Percentiles rank a stretch among this genome's conserved stretches.
Evolutionary conservation across 2,113 vertebrate genomes (phyloP).

Genomic region (Nibea albiflora): DNA sequence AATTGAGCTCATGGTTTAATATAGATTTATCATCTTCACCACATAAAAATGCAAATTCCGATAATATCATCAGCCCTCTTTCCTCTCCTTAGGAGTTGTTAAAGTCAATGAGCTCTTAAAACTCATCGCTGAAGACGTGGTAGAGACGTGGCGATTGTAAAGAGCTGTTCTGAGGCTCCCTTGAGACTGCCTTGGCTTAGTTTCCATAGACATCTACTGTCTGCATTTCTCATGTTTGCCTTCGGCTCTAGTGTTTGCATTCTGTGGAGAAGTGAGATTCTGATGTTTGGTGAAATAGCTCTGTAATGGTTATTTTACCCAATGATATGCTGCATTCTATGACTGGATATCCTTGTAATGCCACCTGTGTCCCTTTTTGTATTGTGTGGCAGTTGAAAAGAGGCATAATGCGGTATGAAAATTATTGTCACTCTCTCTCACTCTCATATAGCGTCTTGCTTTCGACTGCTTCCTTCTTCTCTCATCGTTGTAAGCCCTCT

Average conservation of each 20-base stretch:
- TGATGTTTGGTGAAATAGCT: slow-evolving; percentile 57
- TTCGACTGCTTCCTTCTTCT: slow-evolving; percentile 49
- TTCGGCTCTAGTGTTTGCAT: slow-evolving; percentile 66
- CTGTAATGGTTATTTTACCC: slow-evolving; percentile 62
- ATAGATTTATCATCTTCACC: slow-evolving; percentile 72
- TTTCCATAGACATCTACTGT: slow-evolving; percentile 65
- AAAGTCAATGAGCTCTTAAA: slow-evolving; percentile 83
- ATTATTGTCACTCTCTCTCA: slow-evolving; percentile 58
- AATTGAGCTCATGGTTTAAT: slow-evolving; percentile 71
- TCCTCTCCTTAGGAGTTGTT: slow-evolving; percentile 77
- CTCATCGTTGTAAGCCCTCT: slow-evolving; percentile 57
- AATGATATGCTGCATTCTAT: slow-evolving; percentile 44
- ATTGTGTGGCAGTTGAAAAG: slow-evolving; percentile 68
- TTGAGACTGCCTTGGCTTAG: slow-evolving; percentile 57
- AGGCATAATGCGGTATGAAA: slow-evolving; percentile 57
- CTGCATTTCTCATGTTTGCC: slow-evolving; percentile 66
- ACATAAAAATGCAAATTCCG: slow-evolving; percentile 79
- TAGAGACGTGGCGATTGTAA: slow-evolving; percentile 59
- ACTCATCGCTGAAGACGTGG: slow-evolving; percentile 60
- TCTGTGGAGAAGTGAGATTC: slow-evolving; percentile 44
- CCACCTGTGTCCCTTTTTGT: slow-evolving; percentile 72
- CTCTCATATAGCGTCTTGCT: slow-evolving; percentile 44
- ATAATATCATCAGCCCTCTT: slow-evolving; percentile 66
- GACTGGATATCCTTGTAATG: slow-evolving; percentile 54
- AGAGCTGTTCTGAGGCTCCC: slow-evolving; percentile 54